Percentiles rank a stretch among this genome's conserved stretches.
These are phyloP conservation scores for Agriopis aurantiaria DNA, from an alignment of 2,888 invertebrate species.

Conservation along the genomic window DNA sequence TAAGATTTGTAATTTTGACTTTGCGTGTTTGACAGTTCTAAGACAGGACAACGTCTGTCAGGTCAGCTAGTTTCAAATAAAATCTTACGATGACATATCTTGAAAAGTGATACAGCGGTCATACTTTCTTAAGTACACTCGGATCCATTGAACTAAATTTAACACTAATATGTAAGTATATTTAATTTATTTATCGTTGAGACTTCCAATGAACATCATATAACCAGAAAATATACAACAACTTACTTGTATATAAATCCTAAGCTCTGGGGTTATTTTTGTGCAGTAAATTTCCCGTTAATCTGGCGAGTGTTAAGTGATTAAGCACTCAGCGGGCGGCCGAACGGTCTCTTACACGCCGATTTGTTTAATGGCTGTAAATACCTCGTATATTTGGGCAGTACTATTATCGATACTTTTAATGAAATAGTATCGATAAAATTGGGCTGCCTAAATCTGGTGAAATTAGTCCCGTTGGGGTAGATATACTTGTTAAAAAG, in stretches of 20 bases:
- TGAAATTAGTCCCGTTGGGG: background rate
- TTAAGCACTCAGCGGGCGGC: slow-evolving; percentile 81
- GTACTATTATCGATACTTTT: slow-evolving; percentile 41
- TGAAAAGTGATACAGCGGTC: too few species aligned
- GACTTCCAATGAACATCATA: background rate
- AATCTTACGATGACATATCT: too few species aligned
- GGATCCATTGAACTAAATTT: too few species aligned
- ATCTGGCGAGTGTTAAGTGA: slow-evolving; percentile 84
- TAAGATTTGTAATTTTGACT: too few species aligned
- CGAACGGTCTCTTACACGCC: slow-evolving; percentile 76
- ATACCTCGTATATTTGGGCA: slow-evolving; percentile 45
- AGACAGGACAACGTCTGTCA: too few species aligned
- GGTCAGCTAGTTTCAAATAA: too few species aligned
- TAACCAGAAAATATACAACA: background rate
- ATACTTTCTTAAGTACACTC: too few species aligned
- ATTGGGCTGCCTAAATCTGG: background rate
- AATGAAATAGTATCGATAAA: slow-evolving; percentile 22
- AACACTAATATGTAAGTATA: too few species aligned
- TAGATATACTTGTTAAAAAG: background rate
- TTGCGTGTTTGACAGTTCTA: too few species aligned
- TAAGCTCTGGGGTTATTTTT: slow-evolving; percentile 57
- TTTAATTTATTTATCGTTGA: too few species aligned
- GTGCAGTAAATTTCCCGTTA: slow-evolving; percentile 77
- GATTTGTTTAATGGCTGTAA: slow-evolving; percentile 81
- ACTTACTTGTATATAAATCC: slow-evolving; percentile 15